phyloP scores from a whole-genome alignment of 2,113 vertebrate genomes.

The Rhinoptilus africanus region DNA sequence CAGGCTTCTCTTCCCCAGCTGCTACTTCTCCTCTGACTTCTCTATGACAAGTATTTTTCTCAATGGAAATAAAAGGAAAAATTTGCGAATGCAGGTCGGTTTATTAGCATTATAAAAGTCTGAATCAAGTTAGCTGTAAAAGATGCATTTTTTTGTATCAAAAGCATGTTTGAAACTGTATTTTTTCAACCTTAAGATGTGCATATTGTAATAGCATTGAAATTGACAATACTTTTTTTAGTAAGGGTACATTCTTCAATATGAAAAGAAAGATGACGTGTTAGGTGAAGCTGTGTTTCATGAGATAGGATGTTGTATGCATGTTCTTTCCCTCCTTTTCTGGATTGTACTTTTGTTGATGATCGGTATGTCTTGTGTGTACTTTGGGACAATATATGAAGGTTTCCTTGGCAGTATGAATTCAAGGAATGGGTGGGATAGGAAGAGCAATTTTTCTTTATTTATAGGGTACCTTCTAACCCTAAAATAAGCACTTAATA shows the following conservation, averaged over 20 bases:
- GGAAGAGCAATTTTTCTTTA: not conserved
- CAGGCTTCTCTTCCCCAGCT: not conserved
- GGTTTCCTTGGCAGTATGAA: not conserved
- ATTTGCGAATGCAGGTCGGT: not conserved
- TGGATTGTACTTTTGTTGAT: not conserved
- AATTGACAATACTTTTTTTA: not conserved
- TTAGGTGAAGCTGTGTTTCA: not conserved
- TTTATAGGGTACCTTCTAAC: not conserved
- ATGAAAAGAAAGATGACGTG: not conserved
- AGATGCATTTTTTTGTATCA: not conserved
- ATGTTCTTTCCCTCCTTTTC: not conserved
- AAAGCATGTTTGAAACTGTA: not conserved
- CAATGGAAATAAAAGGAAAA: not conserved
- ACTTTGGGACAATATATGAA: not conserved
- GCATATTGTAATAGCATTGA: not conserved
- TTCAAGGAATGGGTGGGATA: not conserved
- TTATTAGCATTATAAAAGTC: not conserved
- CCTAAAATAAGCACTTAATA: not conserved
- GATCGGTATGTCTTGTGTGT: not conserved
- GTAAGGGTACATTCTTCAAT: not conserved
- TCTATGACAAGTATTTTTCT: not conserved
- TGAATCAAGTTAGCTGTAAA: not conserved
- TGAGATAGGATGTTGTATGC: not conserved
- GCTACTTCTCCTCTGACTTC: not conserved
- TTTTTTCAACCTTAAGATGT: not conserved